Evolutionary conservation across 2,888 invertebrate genomes (phyloP).

Genomic region (Metallyticus violacea): DNA sequence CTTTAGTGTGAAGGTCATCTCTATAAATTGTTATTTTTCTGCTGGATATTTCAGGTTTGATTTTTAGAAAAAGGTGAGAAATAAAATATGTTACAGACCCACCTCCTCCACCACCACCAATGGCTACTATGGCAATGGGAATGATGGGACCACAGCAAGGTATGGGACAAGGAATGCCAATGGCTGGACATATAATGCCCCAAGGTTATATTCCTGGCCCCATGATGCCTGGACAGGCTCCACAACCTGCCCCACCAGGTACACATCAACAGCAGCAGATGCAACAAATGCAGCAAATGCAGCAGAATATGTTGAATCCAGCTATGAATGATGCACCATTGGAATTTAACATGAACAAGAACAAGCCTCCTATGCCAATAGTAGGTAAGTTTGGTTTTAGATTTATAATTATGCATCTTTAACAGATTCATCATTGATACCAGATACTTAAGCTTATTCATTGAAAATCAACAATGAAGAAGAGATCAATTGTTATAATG

Average conservation of each 20-base stretch:
- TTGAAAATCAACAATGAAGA: too few species aligned
- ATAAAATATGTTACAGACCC: constrained; percentile 28
- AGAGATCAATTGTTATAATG: too few species aligned
- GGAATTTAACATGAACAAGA: constrained; percentile 61
- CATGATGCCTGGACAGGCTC: constrained; percentile 23
- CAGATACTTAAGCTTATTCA: too few species aligned
- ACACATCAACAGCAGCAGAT: constrained; percentile 12
- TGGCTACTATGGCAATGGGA: constrained; percentile 32
- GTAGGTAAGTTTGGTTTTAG: constrained; percentile 25
- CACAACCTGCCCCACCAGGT: constrained; percentile 28
- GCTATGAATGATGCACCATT: constrained; percentile 59
- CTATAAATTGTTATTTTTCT: too few species aligned
- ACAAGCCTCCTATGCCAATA: constrained; percentile 56
- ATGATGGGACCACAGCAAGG: constrained; percentile 32
- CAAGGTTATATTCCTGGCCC: constrained; percentile 43
- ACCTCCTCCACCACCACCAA: constrained; percentile 33
- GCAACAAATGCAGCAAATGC: constrained; percentile 22
- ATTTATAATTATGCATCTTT: too few species aligned
- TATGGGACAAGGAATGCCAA: constrained; percentile 38
- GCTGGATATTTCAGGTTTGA: background rate
- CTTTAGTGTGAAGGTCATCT: too few species aligned
- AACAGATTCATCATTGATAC: too few species aligned
- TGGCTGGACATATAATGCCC: constrained; percentile 34
- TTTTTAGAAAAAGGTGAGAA: background rate
- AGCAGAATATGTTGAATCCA: constrained; percentile 39